Percentiles rank a stretch among this genome's conserved stretches.
Conservation (phyloP, 2,888 invertebrate genomes). For the Camponotus fellah region DNA sequence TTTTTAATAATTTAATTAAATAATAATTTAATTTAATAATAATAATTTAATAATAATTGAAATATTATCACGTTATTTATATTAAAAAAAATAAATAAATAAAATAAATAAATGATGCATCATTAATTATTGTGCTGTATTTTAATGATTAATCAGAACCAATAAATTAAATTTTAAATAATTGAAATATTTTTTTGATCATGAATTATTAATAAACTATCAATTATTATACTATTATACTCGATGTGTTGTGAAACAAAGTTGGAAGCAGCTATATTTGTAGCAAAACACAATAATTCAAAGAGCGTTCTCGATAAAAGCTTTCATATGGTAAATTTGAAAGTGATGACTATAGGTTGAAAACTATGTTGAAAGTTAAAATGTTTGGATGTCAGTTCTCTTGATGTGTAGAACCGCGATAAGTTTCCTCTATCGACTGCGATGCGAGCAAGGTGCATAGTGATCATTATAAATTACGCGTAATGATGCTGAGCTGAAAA, state of each 20-base stretch:
- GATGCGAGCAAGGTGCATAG: not conserved
- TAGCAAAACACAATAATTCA: not conserved
- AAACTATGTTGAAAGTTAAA: conserved; percentile 18
- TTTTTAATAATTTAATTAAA: not conserved
- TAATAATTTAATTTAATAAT: conserved; percentile 1
- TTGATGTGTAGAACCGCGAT: not conserved
- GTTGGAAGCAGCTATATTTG: not conserved
- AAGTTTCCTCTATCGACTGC: conserved; percentile 5
- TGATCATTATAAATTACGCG: conserved; percentile 41
- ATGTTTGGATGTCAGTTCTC: conserved; percentile 1
- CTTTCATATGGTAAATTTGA: not conserved
- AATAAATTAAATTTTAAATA: not conserved
- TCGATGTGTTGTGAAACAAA: not conserved
- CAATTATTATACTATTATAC: too few relatives aligned
- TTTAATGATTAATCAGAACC: not conserved
- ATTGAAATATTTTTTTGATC: not conserved
- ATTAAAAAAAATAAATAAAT: too few relatives aligned
- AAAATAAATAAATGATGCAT: not conserved
- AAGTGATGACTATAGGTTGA: not conserved
- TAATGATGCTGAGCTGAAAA: conserved; percentile 32
- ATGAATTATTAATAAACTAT: not conserved
- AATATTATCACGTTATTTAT: not conserved
- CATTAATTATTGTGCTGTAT: not conserved
- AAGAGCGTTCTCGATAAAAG: not conserved
- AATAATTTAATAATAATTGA: not conserved